Percentiles rank a stretch among this genome's conserved stretches.
phyloP scores from a whole-genome alignment of 2,888 invertebrate species.

The Synanthedon myopaeformis region DNA sequence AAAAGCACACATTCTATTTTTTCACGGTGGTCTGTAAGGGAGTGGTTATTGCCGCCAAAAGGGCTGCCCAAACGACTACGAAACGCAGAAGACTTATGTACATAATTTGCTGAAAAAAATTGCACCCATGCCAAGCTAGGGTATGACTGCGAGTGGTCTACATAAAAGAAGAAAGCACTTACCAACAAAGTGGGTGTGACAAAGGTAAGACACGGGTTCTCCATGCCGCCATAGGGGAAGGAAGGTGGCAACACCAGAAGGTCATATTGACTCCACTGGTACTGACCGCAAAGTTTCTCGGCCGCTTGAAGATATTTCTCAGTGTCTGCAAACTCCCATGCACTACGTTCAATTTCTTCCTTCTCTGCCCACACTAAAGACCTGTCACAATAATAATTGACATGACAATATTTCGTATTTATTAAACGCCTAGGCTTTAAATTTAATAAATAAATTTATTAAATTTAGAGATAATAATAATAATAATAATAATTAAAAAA shows the following conservation, averaged over 20 bases:
- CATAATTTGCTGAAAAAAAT: too few species aligned
- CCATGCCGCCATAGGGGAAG: constrained; percentile 97
- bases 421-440: too few species aligned
- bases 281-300: constrained; percentile 86
- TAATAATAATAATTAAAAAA: too few species aligned
- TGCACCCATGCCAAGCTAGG: too few species aligned
- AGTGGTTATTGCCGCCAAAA: too few species aligned
- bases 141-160: too few species aligned
- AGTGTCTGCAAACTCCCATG: constrained; percentile 90
- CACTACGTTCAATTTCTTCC: constrained; percentile 83
- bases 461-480: too few species aligned
- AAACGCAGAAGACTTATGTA: too few species aligned
- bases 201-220: constrained; percentile 96
- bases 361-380: constrained; percentile 92
- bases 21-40: too few species aligned
- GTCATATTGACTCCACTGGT: constrained; percentile 93
- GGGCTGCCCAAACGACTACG: too few species aligned
- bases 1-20: too few species aligned
- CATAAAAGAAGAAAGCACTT: constrained; percentile 20
- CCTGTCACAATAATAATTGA: constrained; percentile 32
- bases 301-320: constrained; percentile 85
- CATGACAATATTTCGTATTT: background rate
- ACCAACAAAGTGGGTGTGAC: constrained; percentile 92
- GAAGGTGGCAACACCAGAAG: constrained; percentile 90
- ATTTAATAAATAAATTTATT: too few species aligned